Evolutionary conservation across 2,797 vertebrate species (phyloP).

Genomic region (Notolepis coatsorum): DNA sequence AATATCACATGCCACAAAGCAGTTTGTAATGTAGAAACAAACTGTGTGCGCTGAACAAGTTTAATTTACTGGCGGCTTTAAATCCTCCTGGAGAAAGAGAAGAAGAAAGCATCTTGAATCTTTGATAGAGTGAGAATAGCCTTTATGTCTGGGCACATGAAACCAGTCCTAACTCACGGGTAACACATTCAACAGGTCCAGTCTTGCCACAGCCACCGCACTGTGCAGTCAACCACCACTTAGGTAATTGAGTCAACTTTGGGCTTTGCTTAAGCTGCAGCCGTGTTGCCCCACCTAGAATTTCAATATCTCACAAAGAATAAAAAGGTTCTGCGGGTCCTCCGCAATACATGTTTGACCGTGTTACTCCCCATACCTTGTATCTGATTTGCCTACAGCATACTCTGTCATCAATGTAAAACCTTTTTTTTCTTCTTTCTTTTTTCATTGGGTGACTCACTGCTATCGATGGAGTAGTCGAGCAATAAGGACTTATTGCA

Average conservation of each 20-base stretch:
- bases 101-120: not conserved
- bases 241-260: constrained; percentile 1
- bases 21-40: constrained; percentile 55
- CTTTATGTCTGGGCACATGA: constrained; percentile 11
- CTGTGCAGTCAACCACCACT: constrained; percentile 13
- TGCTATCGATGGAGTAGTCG: not conserved
- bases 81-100: not conserved
- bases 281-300: constrained; percentile 19
- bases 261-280: constrained; percentile 15
- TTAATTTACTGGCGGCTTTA: constrained; percentile 34
- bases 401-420: not conserved
- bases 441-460: constrained; percentile 1
- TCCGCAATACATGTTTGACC: not conserved
- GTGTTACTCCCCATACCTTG: constrained; percentile 3
- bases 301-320: constrained; percentile 10
- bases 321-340: not conserved
- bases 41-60: constrained; percentile 30
- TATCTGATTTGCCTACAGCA: not conserved
- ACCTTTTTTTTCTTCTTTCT: not conserved
- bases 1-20: constrained; percentile 75
- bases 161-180: not conserved
- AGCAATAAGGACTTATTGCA: constrained; percentile 23
- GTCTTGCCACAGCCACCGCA: constrained; percentile 37
- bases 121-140: not conserved
- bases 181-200: constrained; percentile 51